Base-by-base conservation (phyloP, 2,797 vertebrate genomes). In the Tauraco hartlaubi region DNA sequence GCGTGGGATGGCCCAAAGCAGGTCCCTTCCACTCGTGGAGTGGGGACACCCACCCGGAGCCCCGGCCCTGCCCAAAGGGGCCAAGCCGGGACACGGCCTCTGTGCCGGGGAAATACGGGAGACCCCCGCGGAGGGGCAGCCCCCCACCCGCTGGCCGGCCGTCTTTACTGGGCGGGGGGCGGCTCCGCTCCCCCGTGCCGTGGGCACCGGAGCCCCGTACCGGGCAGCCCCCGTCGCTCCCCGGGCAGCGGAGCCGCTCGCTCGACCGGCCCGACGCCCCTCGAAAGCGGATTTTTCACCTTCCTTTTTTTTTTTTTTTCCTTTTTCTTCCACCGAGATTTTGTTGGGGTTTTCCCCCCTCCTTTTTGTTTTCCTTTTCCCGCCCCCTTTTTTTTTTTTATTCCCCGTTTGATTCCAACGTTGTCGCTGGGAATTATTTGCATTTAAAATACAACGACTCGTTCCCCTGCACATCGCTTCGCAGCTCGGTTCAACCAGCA, bases 371-470 rank as follows among this genome's bases (percentile, higher is more conserved):
- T 44, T 46, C 15, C 5, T 52, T 92, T 78, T 69, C 22, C 67
- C 61, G 6, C 28, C 78, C 58, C 28, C 1, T n/a, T 75, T 61
- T 44, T 54, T 35, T 19, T 3, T 4, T 15, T 33, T 25, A 31
- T 59, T 33, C 3, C 8, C 10, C n/a, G 26, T 62, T 91, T 63
- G 48, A 59, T 68, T 59, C 77, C 81, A 51, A 31, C 61, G 33
- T 14, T 22, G 51, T 88, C 33, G 37, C 78, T 22, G 85, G 62
- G 58, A 92, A 82, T 87, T 85, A 87, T 92, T 95, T 82, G 55
- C 93, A 92, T 96, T 94, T 92, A 49, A 92, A 87, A 69, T 0
- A 23, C 67, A 84, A 91, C 93, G 85, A 93, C 55, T 59, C 92
- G 1, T 93, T 90, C 75, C 68, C 61, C 48, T 37, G 26, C 79